phyloP scores from a whole-genome alignment of 2,888 invertebrate genomes.

The Sialis lutaria region DNA sequence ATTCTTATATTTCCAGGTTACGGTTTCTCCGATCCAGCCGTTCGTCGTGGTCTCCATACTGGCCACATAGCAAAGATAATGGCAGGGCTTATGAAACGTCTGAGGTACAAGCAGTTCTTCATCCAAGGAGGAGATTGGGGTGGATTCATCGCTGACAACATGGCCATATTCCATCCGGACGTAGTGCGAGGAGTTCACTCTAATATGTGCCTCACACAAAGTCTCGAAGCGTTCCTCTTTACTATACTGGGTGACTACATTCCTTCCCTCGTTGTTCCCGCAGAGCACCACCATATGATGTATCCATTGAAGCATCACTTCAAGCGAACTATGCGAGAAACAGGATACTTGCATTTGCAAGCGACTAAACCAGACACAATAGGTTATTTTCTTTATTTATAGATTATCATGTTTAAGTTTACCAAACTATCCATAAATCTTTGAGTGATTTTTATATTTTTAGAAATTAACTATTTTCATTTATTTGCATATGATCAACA shows the following conservation, averaged over 20 bases:
- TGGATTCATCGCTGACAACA: conserved; percentile 35
- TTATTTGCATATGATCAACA: no score
- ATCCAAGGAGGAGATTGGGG: conserved; percentile 79
- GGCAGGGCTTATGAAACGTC: conserved; percentile 49
- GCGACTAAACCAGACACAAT: conserved; percentile 79
- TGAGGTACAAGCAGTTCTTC: conserved; percentile 47
- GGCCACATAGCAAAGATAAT: conserved; percentile 38
- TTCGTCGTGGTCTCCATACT: conserved; percentile 40
- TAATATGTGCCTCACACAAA: conserved; percentile 36
- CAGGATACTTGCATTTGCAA: conserved; percentile 58
- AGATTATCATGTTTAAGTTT: background rate
- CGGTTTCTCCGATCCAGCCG: conserved; percentile 33
- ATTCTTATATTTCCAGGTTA: conserved; percentile 35
- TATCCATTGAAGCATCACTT: conserved; percentile 30
- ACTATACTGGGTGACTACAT: conserved; percentile 30
- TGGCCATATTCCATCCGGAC: conserved; percentile 45
- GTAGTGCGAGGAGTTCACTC: conserved; percentile 36
- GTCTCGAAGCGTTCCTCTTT: conserved; percentile 14
- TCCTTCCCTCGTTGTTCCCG: conserved; percentile 37
- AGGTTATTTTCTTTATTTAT: conserved; percentile 30
- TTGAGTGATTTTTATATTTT: no score
- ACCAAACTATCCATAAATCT: background rate
- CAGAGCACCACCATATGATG: conserved; percentile 28
- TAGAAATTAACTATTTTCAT: no score
- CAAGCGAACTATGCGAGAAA: conserved; percentile 28